Evolutionary conservation across 2,888 invertebrate genomes (phyloP).

Genomic region (Drosophila maculinotata): DNA sequence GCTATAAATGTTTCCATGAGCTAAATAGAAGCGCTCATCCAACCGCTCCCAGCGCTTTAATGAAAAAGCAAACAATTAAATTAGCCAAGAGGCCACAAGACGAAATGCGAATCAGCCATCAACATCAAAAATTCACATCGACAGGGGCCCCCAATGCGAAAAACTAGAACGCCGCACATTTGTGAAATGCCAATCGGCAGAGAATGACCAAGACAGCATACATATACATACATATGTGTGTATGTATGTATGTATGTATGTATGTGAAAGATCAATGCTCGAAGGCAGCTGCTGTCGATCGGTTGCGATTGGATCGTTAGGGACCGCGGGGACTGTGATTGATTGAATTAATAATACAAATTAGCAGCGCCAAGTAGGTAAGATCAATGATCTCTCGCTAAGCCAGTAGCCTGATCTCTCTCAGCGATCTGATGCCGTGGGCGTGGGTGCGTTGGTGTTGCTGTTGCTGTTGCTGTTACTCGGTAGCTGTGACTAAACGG

Average conservation of each 20-base stretch:
- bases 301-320: conserved; percentile 70
- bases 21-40: conserved; percentile 57
- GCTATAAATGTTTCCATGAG: conserved; percentile 80
- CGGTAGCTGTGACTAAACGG: conserved; percentile 34
- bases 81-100: conserved; percentile 74
- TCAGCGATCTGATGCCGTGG: conserved; percentile 1
- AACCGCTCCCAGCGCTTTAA: conserved; percentile 58
- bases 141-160: conserved; percentile 16
- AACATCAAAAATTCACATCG: conserved; percentile 46
- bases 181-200: conserved; percentile 70
- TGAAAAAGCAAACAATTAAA: conserved; percentile 80
- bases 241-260: conserved; percentile 1
- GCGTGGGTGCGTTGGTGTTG: conserved; percentile 38
- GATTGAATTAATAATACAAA: conserved; percentile 81
- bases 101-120: conserved; percentile 61
- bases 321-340: conserved; percentile 65
- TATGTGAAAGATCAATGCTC: conserved; percentile 70
- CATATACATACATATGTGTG: conserved; percentile 1
- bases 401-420: conserved; percentile 30
- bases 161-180: conserved; percentile 76
- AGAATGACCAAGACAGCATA: conserved; percentile 16
- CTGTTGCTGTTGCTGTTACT: conserved; percentile 34
- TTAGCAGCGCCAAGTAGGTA: conserved; percentile 77
- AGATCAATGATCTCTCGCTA: conserved; percentile 74
- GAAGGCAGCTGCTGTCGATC: conserved; percentile 67